A percentile compares a stretch with the other conserved stretches of the same genome.
Conservation (phyloP, 2,113 vertebrate species). For the Gallinago jamesoni region DNA sequence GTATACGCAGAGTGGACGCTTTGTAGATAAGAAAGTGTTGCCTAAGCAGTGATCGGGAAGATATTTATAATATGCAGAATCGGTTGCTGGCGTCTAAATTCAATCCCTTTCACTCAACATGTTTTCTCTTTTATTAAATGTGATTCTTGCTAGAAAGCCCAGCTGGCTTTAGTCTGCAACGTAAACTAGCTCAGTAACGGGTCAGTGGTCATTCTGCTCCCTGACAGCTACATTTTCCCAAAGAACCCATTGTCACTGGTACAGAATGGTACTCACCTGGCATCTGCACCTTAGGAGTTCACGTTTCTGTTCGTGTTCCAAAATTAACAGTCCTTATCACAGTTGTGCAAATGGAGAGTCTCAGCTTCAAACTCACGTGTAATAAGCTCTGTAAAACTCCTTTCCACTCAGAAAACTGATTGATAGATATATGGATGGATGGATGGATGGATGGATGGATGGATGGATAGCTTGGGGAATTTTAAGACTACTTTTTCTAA, state of each 20-base stretch:
- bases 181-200: not conserved
- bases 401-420: not conserved
- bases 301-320: not conserved
- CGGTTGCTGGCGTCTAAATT: not conserved
- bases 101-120: not conserved
- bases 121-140: not conserved
- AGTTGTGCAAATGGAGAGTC: not conserved
- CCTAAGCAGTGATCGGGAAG: not conserved
- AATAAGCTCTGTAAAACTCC: not conserved
- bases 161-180: not conserved
- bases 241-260: not conserved
- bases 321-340: not conserved
- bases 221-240: conserved; percentile 32
- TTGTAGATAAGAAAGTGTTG: not conserved
- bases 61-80: not conserved
- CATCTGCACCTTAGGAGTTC: not conserved
- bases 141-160: not conserved
- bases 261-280: conserved; percentile 2
- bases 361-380: not conserved
- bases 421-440: not conserved
- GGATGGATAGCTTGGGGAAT: not conserved
- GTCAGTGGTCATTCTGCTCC: not conserved
- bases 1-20: not conserved
- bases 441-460: not conserved
- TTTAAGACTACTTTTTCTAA: not conserved